These are phyloP conservation scores for Limnephilus rhombicus DNA, from an alignment of 2,888 invertebrate species.

Conservation along the genomic window DNA sequence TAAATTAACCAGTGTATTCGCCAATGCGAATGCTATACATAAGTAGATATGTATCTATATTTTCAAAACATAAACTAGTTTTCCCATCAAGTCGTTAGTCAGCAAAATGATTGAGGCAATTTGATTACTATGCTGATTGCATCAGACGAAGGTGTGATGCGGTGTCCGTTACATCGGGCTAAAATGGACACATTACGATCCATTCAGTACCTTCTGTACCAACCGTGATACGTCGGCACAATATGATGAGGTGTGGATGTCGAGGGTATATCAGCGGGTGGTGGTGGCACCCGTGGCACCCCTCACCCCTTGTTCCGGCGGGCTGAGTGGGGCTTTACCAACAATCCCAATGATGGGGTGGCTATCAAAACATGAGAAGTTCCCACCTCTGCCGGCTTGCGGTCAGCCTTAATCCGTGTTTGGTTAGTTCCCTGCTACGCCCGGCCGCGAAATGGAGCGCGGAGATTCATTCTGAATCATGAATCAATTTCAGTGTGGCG, in stretches of 20 bases:
- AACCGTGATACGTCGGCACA: not conserved
- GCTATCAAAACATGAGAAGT: slow-evolving; percentile 34
- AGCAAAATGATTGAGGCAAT: not conserved
- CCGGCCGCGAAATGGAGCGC: not conserved
- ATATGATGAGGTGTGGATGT: not conserved
- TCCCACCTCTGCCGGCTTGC: slow-evolving; percentile 15
- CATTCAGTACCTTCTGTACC: not conserved
- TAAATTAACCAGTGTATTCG: not conserved
- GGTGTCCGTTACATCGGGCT: not conserved
- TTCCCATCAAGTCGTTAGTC: not conserved
- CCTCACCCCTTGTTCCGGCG: not conserved
- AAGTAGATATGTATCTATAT: not conserved
- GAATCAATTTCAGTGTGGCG: not conserved
- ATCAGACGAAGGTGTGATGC: not conserved
- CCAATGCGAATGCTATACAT: not conserved
- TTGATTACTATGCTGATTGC: not conserved
- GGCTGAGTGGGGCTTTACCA: not conserved
- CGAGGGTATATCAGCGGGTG: not conserved
- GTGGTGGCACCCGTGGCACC: not conserved
- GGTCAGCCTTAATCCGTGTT: slow-evolving; percentile 35
- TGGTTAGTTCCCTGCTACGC: slow-evolving; percentile 15
- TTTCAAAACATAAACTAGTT: not conserved
- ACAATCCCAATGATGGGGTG: slow-evolving; percentile 11
- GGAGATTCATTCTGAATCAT: not conserved
- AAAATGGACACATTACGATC: not conserved